Percentiles rank a stretch among this genome's conserved stretches.
Conservation (phyloP, 1,140 invertebrate species). For the Venustaconcha ellipsiformis region DNA sequence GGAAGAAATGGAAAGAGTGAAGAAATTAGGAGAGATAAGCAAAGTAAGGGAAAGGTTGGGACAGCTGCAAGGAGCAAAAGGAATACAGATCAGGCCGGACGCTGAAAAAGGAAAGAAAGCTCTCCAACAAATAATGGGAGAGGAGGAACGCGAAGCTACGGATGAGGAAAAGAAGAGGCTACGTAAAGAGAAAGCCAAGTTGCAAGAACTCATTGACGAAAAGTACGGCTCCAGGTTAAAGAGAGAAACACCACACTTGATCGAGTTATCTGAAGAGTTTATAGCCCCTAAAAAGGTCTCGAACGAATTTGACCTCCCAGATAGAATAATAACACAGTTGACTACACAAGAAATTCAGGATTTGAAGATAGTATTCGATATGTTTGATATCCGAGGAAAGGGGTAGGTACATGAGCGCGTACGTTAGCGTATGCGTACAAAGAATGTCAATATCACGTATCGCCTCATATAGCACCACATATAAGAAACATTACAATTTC, state of each 20-base stretch:
- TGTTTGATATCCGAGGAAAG: conserved; percentile 27
- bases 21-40: conserved; percentile 14
- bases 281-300: conserved; percentile 6
- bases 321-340: conserved; percentile 12
- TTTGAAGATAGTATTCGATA: conserved; percentile 26
- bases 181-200: conserved; percentile 16
- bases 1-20: background rate
- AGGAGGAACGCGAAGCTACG: conserved; percentile 11
- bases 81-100: conserved; percentile 15
- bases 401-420: conserved; percentile 3
- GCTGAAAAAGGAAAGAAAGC: conserved; percentile 16
- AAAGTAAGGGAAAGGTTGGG: conserved; percentile 10
- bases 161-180: conserved; percentile 22
- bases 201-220: conserved; percentile 15
- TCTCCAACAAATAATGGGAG: conserved; percentile 12
- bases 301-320: conserved; percentile 16
- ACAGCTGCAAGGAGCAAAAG: conserved; percentile 6
- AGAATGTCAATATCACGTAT: too few relatives aligned
- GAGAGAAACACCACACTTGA: conserved; percentile 17
- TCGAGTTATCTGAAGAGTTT: conserved; percentile 23
- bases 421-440: too few relatives aligned
- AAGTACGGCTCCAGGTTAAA: conserved; percentile 20
- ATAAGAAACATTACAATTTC: too few relatives aligned
- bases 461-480: too few relatives aligned
- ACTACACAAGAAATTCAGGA: conserved; percentile 29